phyloP scores from a whole-genome alignment of 2,888 invertebrate genomes.

The Drosophila tanythrix region DNA sequence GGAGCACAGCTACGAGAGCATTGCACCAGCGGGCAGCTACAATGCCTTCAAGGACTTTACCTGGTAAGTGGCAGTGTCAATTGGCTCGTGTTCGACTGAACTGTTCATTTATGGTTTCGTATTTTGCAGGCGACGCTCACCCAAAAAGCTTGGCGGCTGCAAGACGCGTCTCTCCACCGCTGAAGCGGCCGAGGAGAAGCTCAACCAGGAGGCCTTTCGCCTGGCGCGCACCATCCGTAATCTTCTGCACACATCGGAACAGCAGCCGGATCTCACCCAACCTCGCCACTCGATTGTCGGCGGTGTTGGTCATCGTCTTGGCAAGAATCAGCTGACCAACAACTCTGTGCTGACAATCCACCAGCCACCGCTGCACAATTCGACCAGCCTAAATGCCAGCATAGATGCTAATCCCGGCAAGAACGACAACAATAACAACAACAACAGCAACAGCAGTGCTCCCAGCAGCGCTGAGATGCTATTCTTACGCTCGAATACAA shows the following conservation, averaged over 20 bases:
- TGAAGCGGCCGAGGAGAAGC: slow-evolving; percentile 87
- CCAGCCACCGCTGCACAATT: slow-evolving; percentile 63
- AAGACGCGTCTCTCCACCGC: slow-evolving; percentile 87
- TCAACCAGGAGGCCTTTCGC: slow-evolving; percentile 89
- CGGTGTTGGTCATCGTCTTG: slow-evolving; percentile 57
- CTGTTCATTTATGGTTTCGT: neutral
- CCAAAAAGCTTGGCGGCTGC: slow-evolving; percentile 86
- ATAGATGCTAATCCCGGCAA: slow-evolving; percentile 24
- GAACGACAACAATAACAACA: slow-evolving; percentile 5
- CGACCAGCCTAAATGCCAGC: slow-evolving; percentile 58
- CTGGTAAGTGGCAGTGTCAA: slow-evolving; percentile 85
- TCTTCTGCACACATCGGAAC: slow-evolving; percentile 87
- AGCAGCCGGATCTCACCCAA: slow-evolving; percentile 86
- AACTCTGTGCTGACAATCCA: slow-evolving; percentile 59
- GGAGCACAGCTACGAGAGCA: slow-evolving; percentile 70
- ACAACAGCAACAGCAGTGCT: neutral
- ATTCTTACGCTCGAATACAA: slow-evolving; percentile 83
- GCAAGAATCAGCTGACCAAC: slow-evolving; percentile 54
- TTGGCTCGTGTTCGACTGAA: neutral
- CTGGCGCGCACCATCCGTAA: slow-evolving; percentile 89
- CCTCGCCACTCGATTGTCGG: slow-evolving; percentile 55
- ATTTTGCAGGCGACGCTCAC: slow-evolving; percentile 81
- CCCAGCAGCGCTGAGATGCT: slow-evolving; percentile 78
- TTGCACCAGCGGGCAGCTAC: slow-evolving; percentile 82
- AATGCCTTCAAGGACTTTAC: slow-evolving; percentile 87